These are phyloP conservation scores for Grammomys surdaster DNA, from an alignment of 2,113 vertebrate species.

Conservation along the genomic window DNA sequence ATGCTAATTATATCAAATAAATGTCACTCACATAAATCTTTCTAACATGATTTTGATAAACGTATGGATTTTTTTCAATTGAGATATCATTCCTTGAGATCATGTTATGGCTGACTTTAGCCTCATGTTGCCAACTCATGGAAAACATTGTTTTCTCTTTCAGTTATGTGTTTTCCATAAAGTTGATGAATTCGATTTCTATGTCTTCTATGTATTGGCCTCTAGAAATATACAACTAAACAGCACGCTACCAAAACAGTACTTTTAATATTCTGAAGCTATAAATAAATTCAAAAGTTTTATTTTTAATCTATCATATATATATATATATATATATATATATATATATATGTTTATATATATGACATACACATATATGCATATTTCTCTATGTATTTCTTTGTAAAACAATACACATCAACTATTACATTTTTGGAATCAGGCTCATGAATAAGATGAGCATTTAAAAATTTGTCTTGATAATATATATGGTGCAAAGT, in stretches of 20 bases:
- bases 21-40: neutral
- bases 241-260: neutral
- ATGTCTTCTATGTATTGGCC: neutral
- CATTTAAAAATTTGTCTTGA: neutral
- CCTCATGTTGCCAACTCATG: neutral
- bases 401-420: neutral
- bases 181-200: neutral
- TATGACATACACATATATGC: neutral
- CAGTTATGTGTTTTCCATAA: neutral
- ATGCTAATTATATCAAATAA: neutral
- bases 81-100: neutral
- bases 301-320: neutral
- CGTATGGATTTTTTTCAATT: neutral
- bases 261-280: slow-evolving; percentile 17
- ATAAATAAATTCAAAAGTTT: neutral
- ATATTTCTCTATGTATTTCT: neutral
- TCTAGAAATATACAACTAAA: neutral
- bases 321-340: neutral
- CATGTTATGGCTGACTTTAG: neutral
- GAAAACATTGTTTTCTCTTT: neutral
- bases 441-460: neutral
- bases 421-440: neutral
- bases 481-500: neutral
- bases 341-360: neutral
- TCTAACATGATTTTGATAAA: neutral